Percentiles rank a stretch among this genome's conserved stretches.
Conservation (phyloP, 2,113 vertebrate species). For the Guaruba guarouba region DNA sequence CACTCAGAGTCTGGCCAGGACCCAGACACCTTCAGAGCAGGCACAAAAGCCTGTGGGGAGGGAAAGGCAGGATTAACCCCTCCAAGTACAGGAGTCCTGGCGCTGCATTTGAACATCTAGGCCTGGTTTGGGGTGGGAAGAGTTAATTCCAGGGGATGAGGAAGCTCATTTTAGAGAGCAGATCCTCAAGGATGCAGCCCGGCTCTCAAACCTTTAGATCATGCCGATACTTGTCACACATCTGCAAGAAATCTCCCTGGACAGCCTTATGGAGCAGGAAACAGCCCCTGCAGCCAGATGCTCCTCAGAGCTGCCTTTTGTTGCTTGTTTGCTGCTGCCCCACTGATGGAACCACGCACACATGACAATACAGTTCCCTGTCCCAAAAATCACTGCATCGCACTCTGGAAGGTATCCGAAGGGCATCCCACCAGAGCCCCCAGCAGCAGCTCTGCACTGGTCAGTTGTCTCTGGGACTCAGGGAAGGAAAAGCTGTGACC, state of each 20-base stretch:
- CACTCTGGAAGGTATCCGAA: background rate
- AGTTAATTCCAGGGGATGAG: background rate
- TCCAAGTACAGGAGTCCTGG: background rate
- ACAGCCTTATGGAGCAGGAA: background rate
- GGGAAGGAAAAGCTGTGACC: background rate
- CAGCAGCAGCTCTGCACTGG: background rate
- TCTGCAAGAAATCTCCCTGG: background rate
- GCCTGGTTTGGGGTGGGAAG: background rate
- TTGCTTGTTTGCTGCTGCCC: background rate
- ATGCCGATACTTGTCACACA: background rate
- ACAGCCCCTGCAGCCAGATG: background rate
- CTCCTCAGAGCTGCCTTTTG: background rate
- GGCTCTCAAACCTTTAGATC: background rate
- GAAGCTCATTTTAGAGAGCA: background rate
- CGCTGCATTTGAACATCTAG: accelerated
- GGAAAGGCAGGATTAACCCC: background rate
- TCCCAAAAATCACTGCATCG: background rate
- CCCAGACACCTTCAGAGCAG: background rate
- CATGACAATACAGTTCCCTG: background rate
- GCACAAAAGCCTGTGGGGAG: background rate
- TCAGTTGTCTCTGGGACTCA: background rate
- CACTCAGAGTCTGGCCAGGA: background rate
- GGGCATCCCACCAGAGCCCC: background rate
- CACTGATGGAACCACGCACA: too few species aligned
- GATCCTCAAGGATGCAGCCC: background rate